These are phyloP conservation scores for Halocynthia roretzi DNA, from an alignment of 23 tunicate species.

Conservation along the genomic window DNA sequence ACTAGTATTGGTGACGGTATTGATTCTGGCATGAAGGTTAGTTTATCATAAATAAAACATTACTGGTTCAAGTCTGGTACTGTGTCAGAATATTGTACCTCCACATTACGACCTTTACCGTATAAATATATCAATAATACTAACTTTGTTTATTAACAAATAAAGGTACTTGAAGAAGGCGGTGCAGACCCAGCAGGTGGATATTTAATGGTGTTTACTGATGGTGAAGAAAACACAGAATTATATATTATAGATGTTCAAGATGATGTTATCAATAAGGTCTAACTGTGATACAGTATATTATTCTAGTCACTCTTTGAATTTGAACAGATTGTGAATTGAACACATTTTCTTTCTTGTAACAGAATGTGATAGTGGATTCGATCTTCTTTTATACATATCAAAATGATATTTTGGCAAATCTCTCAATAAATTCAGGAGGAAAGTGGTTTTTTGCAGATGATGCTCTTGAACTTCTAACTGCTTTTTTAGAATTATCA, in stretches of 20 bases:
- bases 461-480: background rate
- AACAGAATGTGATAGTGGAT: constrained; percentile 5
- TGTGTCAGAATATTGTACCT: background rate
- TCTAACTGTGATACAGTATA: background rate
- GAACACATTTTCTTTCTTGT: too few relatives aligned
- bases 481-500: constrained; percentile 35
- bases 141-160: background rate
- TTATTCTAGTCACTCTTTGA: too few relatives aligned
- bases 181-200: constrained; percentile 21
- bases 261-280: constrained; percentile 9
- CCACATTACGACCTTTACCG: too few relatives aligned
- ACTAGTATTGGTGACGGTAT: constrained; percentile 47
- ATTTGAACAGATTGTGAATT: too few relatives aligned
- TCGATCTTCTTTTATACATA: constrained; percentile 5
- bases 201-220: constrained; percentile 3
- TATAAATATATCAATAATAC: too few relatives aligned
- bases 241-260: constrained; percentile 9
- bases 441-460: constrained; percentile 16
- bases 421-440: background rate
- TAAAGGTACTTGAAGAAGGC: constrained; percentile 10
- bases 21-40: constrained; percentile 27
- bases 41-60: background rate
- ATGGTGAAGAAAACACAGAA: background rate
- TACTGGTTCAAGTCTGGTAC: background rate
- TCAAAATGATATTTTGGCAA: constrained; percentile 1